phyloP scores from a whole-genome alignment of 1,140 invertebrate genomes.

The Rhopalosiphum maidis region DNA sequence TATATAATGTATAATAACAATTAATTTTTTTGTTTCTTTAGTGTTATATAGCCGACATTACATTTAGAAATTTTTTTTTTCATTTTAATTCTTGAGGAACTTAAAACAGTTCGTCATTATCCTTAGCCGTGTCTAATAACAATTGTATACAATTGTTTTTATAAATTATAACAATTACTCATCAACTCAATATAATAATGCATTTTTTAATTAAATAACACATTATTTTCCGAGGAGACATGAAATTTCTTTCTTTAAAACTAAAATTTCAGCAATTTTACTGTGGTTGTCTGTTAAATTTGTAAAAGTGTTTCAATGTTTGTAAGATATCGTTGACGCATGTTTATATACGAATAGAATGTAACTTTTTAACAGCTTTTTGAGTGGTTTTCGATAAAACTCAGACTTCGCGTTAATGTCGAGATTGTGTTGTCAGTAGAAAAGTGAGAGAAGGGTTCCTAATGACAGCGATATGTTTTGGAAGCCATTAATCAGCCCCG shows the following conservation, averaged over 20 bases:
- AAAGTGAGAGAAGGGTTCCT: not conserved
- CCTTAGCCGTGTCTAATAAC: not conserved
- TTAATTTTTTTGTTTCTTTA: not conserved
- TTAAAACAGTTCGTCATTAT: not conserved
- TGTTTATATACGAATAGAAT: constrained; percentile 2
- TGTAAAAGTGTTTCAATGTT: not conserved
- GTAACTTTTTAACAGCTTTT: constrained; percentile 45
- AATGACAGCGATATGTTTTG: constrained; percentile 1
- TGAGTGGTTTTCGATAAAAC: constrained; percentile 34
- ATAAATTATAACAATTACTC: not conserved
- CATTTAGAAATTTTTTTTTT: not conserved
- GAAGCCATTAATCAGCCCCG: constrained; percentile 11
- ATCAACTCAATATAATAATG: not conserved
- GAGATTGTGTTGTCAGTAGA: constrained; percentile 6
- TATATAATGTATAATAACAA: constrained; percentile 2
- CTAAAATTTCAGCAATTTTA: not conserved
- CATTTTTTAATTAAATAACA: constrained; percentile 8
- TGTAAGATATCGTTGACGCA: not conserved
- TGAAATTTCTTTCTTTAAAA: not conserved
- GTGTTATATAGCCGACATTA: not conserved
- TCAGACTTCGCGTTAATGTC: not conserved
- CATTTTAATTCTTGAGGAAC: not conserved
- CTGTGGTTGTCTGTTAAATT: not conserved
- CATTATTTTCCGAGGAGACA: not conserved
- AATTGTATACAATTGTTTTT: not conserved